Conservation (phyloP, 2,113 vertebrate genomes). For the Paramormyrops kingsleyae region DNA sequence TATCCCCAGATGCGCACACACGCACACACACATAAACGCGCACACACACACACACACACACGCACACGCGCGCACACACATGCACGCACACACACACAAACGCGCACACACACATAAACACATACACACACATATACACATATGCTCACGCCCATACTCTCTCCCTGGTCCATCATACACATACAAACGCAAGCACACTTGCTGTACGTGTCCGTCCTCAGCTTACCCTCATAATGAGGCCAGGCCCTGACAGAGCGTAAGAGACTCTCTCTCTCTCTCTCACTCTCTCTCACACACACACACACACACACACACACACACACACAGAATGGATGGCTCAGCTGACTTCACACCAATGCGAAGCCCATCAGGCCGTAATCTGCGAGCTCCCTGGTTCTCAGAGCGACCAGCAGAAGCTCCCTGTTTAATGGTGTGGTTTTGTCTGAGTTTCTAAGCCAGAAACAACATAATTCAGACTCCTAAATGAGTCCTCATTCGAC, state of each 20-base stretch:
- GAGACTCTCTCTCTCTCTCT: neutral
- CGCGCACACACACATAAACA: too few species aligned
- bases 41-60: too few species aligned
- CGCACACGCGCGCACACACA: neutral
- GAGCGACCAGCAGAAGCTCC: neutral
- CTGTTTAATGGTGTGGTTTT: neutral
- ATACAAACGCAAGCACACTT: neutral
- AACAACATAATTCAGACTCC: neutral
- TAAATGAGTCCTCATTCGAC: neutral
- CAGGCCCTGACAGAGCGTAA: neutral
- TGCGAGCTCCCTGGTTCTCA: neutral
- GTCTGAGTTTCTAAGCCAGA: neutral
- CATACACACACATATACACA: neutral
- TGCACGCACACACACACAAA: neutral
- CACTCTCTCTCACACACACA: neutral
- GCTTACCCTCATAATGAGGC: neutral
- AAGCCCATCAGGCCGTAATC: neutral
- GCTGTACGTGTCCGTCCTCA: neutral
- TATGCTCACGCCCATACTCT: neutral
- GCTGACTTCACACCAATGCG: neutral
- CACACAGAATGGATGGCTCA: neutral
- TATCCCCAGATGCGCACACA: neutral
- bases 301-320: neutral
- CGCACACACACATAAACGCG: neutral
- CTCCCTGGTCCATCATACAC: neutral